These are phyloP conservation scores for Passerina amoena DNA, from an alignment of 2,113 vertebrate genomes.

Conservation along the genomic window DNA sequence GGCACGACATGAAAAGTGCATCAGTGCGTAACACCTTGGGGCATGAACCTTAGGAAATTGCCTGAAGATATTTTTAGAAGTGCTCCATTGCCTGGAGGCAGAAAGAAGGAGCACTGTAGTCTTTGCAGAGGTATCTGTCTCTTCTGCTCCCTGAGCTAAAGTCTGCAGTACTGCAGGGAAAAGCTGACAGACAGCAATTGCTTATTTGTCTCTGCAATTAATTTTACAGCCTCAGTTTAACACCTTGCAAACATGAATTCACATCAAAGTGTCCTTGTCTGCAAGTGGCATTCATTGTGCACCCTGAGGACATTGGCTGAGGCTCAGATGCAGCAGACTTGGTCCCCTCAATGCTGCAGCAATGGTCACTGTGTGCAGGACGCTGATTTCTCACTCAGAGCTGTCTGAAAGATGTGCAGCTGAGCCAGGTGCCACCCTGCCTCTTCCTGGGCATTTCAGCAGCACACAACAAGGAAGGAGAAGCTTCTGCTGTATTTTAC, in stretches of 20 bases:
- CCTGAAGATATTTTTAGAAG: neutral
- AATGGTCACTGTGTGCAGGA: neutral
- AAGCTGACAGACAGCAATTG: neutral
- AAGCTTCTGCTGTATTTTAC: neutral
- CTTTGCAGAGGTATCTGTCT: neutral
- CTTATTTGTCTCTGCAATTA: neutral
- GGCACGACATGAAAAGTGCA: neutral
- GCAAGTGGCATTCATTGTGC: neutral
- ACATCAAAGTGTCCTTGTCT: neutral
- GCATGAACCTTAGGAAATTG: neutral
- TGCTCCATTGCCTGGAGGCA: neutral
- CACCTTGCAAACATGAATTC: neutral
- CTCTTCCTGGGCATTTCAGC: neutral
- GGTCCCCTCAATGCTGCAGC: neutral
- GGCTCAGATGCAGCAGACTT: neutral
- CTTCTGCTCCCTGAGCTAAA: neutral
- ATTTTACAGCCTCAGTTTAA: neutral
- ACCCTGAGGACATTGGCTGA: neutral
- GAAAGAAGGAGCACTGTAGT: neutral
- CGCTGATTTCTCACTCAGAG: neutral
- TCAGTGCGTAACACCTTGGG: neutral
- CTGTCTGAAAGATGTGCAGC: neutral
- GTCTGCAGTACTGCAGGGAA: neutral
- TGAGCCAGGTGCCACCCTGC: neutral
- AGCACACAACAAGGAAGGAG: neutral